phyloP scores from a whole-genome alignment of 2,113 vertebrate species.

The Prinia subflava region DNA sequence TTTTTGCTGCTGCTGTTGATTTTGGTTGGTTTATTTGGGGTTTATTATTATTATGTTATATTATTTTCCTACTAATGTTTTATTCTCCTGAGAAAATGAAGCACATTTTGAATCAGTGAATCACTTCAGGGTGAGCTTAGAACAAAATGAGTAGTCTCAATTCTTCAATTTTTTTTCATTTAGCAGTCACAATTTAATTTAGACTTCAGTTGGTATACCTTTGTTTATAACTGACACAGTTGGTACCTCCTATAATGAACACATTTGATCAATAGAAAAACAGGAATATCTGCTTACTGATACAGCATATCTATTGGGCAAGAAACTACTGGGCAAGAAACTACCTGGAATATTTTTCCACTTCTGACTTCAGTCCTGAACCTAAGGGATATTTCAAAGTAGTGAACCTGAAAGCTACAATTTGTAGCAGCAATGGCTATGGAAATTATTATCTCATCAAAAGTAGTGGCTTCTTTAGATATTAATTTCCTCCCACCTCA shows the following conservation, averaged over 20 bases:
- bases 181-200: not conserved
- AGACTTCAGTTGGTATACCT: not conserved
- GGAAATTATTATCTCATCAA: not conserved
- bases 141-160: not conserved
- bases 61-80: not conserved
- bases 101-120: not conserved
- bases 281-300: not conserved
- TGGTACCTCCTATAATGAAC: not conserved
- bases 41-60: not conserved
- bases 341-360: not conserved
- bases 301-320: not conserved
- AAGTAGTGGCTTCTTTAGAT: not conserved
- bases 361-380: not conserved
- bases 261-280: not conserved
- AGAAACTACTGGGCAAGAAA: too few species aligned
- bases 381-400: not conserved
- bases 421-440: not conserved
- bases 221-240: not conserved
- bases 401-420: not conserved
- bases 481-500: not conserved
- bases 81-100: not conserved
- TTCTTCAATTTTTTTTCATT: not conserved
- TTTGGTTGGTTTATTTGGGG: rapidly evolving
- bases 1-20: not conserved
- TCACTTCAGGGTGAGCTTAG: not conserved